Conservation (phyloP, 2,113 vertebrate genomes). For the Hassar affinis region DNA sequence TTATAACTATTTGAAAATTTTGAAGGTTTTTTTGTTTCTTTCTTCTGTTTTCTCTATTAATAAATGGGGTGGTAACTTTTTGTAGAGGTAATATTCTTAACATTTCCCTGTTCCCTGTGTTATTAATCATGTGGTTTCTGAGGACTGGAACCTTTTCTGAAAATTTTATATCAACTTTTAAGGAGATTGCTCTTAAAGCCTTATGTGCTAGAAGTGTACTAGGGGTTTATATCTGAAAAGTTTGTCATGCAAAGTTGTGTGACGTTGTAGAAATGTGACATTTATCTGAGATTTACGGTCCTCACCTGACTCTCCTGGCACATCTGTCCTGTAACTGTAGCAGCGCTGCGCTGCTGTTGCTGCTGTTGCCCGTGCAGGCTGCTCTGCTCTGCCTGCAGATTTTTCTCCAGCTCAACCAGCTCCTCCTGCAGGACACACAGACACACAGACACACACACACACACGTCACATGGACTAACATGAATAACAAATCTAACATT, state of each 20-base stretch:
- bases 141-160: background rate
- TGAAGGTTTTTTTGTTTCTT: too few relatives aligned
- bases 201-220: background rate
- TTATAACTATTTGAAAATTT: too few relatives aligned
- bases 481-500: background rate
- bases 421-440: conserved; percentile 77
- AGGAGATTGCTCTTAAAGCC: background rate
- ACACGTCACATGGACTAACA: background rate
- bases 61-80: background rate
- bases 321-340: conserved; percentile 95
- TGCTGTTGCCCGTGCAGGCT: conserved; percentile 81
- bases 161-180: background rate
- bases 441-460: background rate
- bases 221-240: background rate
- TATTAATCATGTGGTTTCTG: background rate
- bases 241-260: background rate
- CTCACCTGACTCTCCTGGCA: conserved; percentile 91
- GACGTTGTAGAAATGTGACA: background rate
- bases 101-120: background rate
- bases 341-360: conserved; percentile 87
- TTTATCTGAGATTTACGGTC: background rate
- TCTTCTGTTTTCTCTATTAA: too few relatives aligned
- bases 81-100: background rate
- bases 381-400: conserved; percentile 80
- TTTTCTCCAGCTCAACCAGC: conserved; percentile 80